These are phyloP conservation scores for Microctonus aethiopoides DNA, from an alignment of 2,888 invertebrate genomes.

Conservation along the genomic window DNA sequence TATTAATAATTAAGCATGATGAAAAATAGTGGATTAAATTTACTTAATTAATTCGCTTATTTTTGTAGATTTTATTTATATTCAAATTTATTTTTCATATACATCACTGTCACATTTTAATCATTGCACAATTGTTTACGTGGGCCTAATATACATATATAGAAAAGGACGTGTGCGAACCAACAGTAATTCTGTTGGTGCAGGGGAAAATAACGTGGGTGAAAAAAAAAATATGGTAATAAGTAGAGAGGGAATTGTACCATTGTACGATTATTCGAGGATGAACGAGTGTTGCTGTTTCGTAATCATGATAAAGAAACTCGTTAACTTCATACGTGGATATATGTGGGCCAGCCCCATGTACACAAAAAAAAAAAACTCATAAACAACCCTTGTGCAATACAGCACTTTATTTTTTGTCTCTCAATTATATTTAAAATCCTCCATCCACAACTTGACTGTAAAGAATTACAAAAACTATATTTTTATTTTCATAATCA, in stretches of 20 bases:
- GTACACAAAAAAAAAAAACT: neutral
- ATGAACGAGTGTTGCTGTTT: conserved; percentile 28
- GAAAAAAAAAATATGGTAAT: neutral
- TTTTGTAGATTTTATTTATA: no score
- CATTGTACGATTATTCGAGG: conserved; percentile 30
- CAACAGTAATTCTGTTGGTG: neutral
- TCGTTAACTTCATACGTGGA: conserved; percentile 29
- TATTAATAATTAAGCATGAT: no score
- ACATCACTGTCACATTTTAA: neutral
- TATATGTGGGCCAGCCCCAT: neutral
- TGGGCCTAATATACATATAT: neutral
- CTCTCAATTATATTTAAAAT: neutral
- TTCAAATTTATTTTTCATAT: no score
- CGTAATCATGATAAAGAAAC: conserved; percentile 31
- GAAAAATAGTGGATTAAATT: no score
- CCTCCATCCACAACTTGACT: neutral
- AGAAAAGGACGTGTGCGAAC: neutral
- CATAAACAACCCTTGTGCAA: conserved; percentile 24
- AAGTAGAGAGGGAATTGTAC: neutral
- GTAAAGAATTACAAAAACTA: neutral
- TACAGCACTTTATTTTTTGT: neutral
- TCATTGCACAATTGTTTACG: neutral
- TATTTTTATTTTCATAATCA: neutral
- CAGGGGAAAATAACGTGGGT: neutral
- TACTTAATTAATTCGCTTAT: no score